Evolutionary conservation across 92 coral and sea anemone genomes (phyloP).

Genomic region (Actinostola sp.): DNA sequence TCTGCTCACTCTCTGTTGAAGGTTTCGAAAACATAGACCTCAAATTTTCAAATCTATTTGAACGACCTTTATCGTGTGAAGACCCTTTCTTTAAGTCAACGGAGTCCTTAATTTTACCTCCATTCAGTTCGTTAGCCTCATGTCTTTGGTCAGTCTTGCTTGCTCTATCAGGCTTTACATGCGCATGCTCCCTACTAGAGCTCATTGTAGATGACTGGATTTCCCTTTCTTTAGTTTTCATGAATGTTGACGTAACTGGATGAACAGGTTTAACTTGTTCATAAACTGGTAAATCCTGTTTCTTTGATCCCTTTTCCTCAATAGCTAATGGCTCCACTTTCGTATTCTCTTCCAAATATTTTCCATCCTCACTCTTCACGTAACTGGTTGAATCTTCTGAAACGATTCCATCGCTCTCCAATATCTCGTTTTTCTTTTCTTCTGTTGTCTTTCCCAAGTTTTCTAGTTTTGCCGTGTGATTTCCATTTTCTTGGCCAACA

Average conservation of each 20-base stretch:
- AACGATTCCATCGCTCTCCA: too few species aligned
- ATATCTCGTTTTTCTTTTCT: too few species aligned
- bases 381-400: too few species aligned
- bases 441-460: not conserved
- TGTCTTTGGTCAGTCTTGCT: too few species aligned
- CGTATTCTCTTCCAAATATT: not conserved
- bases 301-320: not conserved
- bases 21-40: constrained; percentile 10
- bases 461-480: not conserved
- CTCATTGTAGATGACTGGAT: too few species aligned
- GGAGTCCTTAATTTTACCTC: not conserved
- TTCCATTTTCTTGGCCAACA: too few species aligned
- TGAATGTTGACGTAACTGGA: too few species aligned
- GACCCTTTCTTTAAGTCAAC: not conserved
- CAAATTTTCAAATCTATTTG: constrained; percentile 9
- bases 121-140: too few species aligned
- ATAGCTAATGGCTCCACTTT: not conserved
- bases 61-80: not conserved
- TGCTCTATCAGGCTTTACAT: too few species aligned
- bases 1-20: not conserved
- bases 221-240: too few species aligned
- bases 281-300: not conserved
- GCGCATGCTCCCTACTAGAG: too few species aligned
- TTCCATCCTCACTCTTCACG: not conserved
- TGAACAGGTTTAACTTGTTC: not conserved